Conservation (phyloP, 30 jellyfish, hydroid and myxozoan species). For the Mastigias papua region DNA sequence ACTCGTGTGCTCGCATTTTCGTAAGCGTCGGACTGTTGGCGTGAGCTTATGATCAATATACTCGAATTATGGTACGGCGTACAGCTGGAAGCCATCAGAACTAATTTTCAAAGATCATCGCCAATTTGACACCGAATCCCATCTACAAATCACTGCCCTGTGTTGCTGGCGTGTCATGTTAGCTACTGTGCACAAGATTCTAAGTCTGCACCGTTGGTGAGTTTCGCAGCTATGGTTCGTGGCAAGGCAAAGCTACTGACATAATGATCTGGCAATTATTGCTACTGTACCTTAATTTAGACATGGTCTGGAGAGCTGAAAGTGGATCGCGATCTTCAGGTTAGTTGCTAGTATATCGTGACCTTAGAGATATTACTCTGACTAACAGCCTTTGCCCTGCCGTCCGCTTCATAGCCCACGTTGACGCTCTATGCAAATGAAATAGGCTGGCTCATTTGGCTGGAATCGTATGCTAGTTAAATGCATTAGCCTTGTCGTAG, state of each 20-base stretch:
- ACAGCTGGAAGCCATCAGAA: conserved; percentile 72
- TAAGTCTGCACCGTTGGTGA: neutral
- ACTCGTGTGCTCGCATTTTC: neutral
- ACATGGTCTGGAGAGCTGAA: conserved; percentile 25
- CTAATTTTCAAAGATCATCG: conserved; percentile 45
- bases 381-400: neutral
- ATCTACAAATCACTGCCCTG: conserved; percentile 21
- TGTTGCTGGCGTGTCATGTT: too few relatives aligned
- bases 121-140: conserved; percentile 71
- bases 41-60: neutral
- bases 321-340: conserved; percentile 48
- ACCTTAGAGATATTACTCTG: neutral
- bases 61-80: conserved; percentile 5
- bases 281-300: conserved; percentile 6
- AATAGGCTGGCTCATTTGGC: too few relatives aligned
- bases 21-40: neutral
- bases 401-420: neutral
- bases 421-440: neutral
- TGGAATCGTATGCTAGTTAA: too few relatives aligned
- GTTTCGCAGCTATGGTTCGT: conserved; percentile 26
- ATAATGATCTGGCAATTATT: conserved; percentile 34
- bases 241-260: conserved; percentile 3
- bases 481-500: too few relatives aligned
- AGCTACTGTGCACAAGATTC: conserved; percentile 53
- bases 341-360: conserved; percentile 38